A percentile compares a stretch with the other conserved stretches of the same genome.
Conservation (phyloP, 2,888 invertebrate genomes). For the Acrocera orbiculus region DNA sequence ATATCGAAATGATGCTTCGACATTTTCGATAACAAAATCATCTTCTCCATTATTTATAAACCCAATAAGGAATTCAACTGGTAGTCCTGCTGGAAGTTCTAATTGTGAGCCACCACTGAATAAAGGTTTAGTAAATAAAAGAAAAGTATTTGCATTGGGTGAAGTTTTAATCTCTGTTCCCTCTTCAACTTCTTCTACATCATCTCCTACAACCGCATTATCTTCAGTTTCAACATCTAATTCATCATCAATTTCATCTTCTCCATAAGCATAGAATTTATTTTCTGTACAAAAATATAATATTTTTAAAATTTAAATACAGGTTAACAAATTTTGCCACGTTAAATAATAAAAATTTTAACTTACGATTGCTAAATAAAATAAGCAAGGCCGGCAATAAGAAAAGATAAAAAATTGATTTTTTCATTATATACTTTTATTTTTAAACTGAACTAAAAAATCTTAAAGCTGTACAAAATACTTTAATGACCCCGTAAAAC, state of each 20-base stretch:
- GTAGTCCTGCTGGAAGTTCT: slow-evolving; percentile 61
- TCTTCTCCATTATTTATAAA: slow-evolving; percentile 87
- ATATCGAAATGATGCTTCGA: slow-evolving; percentile 97
- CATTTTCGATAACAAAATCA: slow-evolving; percentile 78
- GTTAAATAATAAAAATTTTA: too few species aligned
- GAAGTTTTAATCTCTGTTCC: slow-evolving; percentile 50
- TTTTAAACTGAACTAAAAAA: too few species aligned
- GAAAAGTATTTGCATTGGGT: slow-evolving; percentile 76
- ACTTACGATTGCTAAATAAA: too few species aligned
- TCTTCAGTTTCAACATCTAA: slow-evolving; percentile 49
- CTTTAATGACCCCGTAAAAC: too few species aligned
- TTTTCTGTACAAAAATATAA: slow-evolving; percentile 26
- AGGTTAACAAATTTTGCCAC: too few species aligned
- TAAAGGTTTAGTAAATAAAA: slow-evolving; percentile 73
- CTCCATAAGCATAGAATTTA: slow-evolving; percentile 37
- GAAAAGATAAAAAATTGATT: too few species aligned
- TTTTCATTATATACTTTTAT: too few species aligned
- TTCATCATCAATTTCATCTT: slow-evolving; percentile 41
- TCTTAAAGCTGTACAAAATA: too few species aligned
- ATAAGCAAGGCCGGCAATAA: too few species aligned
- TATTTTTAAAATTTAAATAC: too few species aligned
- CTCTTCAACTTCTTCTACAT: slow-evolving; percentile 38
- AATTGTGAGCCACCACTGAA: slow-evolving; percentile 42
- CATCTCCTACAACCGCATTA: slow-evolving; percentile 41
- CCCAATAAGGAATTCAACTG: slow-evolving; percentile 89